These are phyloP conservation scores for Rhinichthys osculus DNA, from an alignment of 2,797 vertebrate species.

Conservation along the genomic window DNA sequence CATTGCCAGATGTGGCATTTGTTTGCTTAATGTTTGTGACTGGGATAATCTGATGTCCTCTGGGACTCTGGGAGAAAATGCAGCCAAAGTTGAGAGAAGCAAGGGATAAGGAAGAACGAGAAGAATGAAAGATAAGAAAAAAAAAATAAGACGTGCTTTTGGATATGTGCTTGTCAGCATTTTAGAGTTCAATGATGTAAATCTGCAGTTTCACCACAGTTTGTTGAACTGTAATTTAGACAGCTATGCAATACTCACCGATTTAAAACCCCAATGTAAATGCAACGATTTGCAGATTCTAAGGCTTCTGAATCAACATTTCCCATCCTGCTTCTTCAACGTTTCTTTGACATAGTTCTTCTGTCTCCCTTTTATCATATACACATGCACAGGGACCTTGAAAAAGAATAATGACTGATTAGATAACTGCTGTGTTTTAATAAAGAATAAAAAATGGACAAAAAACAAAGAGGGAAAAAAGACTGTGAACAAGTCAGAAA, in stretches of 20 bases:
- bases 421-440: background rate
- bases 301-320: background rate
- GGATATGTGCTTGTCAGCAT: conserved; percentile 28
- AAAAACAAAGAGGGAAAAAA: background rate
- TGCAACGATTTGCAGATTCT: background rate
- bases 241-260: background rate
- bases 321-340: background rate
- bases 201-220: background rate
- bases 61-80: conserved; percentile 51
- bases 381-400: background rate
- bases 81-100: conserved; percentile 51
- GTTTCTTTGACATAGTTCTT: background rate
- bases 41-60: conserved; percentile 54
- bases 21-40: conserved; percentile 66
- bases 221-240: background rate
- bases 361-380: conserved; percentile 12
- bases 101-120: conserved; percentile 40
- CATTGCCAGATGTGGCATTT: conserved; percentile 58
- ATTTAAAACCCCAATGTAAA: background rate
- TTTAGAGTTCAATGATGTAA: conserved; percentile 1
- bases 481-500: background rate
- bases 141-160: conserved; percentile 11
- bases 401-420: conserved; percentile 25
- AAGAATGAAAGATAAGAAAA: conserved; percentile 24
- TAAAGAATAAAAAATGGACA: background rate